Percentiles rank a stretch among this genome's conserved stretches.
These are phyloP conservation scores for Oscheius sp. DNA, from an alignment of 2,888 invertebrate species.

Conservation along the genomic window DNA sequence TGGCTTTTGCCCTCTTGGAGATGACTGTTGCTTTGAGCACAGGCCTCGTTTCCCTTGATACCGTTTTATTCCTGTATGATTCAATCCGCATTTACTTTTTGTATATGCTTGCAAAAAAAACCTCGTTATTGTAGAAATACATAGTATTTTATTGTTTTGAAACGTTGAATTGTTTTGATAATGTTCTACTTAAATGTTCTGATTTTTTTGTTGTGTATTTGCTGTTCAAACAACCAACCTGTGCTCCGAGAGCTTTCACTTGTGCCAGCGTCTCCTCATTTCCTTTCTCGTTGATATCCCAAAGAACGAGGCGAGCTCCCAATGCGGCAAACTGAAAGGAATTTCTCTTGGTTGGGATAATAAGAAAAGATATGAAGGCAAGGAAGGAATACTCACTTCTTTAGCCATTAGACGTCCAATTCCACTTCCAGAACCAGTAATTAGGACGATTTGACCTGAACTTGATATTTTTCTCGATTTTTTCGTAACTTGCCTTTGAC, in stretches of 20 bases:
- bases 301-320: slow-evolving; percentile 83
- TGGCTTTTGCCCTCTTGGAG: slow-evolving; percentile 36
- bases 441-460: slow-evolving; percentile 83
- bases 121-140: too few relatives aligned
- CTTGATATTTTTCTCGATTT: too few relatives aligned
- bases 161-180: too few relatives aligned
- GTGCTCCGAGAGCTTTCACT: slow-evolving; percentile 75
- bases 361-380: too few relatives aligned
- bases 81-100: slow-evolving; percentile 4
- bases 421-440: slow-evolving; percentile 90
- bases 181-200: too few relatives aligned
- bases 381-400: slow-evolving; percentile 49
- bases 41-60: not conserved
- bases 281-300: slow-evolving; percentile 88
- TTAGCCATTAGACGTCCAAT: slow-evolving; percentile 80
- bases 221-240: slow-evolving; percentile 37
- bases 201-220: not conserved
- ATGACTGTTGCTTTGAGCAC: slow-evolving; percentile 34
- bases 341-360: not conserved
- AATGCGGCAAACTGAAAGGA: slow-evolving; percentile 66
- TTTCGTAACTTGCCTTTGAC: slow-evolving; percentile 77
- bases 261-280: slow-evolving; percentile 85
- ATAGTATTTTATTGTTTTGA: too few relatives aligned
- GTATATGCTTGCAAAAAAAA: not conserved
- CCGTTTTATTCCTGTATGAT: not conserved